Evolutionary conservation across 2,888 invertebrate genomes (phyloP).

Genomic region (Cantharis rufa): DNA sequence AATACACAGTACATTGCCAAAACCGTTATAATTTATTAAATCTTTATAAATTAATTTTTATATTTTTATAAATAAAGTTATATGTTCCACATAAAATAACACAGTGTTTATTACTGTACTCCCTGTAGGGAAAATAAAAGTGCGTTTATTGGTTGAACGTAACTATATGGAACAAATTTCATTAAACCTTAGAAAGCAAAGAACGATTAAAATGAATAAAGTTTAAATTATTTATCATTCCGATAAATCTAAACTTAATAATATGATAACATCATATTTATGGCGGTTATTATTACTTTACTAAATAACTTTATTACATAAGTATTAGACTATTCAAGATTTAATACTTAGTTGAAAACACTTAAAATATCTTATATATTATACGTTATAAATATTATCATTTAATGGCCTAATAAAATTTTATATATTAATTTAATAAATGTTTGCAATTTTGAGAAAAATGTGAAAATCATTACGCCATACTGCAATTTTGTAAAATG

Average conservation of each 20-base stretch:
- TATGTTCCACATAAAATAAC: too few relatives aligned
- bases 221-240: not conserved
- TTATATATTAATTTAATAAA: not conserved
- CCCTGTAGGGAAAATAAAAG: too few relatives aligned
- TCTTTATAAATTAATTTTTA: too few relatives aligned
- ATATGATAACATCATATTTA: not conserved
- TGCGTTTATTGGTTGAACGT: too few relatives aligned
- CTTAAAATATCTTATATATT: not conserved
- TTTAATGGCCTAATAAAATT: not conserved
- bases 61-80: too few relatives aligned
- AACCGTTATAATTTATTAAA: too few relatives aligned
- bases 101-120: too few relatives aligned
- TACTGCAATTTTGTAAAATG: not conserved
- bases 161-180: too few relatives aligned
- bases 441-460: not conserved
- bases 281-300: not conserved
- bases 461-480: not conserved
- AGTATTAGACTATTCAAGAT: not conserved
- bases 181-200: not conserved
- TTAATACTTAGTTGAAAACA: not conserved
- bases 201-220: not conserved
- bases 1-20: too few relatives aligned
- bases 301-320: not conserved
- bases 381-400: not conserved
- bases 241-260: not conserved